Base-by-base conservation (phyloP, 1,140 invertebrate species). In the Papilio helenus region DNA sequence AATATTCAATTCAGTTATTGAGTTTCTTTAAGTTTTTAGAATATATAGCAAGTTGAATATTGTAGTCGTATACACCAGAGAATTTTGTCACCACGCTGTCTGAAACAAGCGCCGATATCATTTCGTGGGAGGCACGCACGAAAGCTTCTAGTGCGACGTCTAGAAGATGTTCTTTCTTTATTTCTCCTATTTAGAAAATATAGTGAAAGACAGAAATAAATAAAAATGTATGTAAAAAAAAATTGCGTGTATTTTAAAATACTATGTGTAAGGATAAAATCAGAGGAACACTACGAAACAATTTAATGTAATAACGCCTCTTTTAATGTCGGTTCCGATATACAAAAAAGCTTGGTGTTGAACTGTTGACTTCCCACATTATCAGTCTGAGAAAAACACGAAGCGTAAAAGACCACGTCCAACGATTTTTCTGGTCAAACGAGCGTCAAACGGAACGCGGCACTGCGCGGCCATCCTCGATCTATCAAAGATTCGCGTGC, bases 361-460 rank as follows among this genome's bases (percentile, higher is more conserved):
- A 14, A 7, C 26, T 68, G 14, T 26, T 2, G 16, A 68, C 61
- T 68, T 68, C 61, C 61, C 61, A 68, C 26, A 68, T 29, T 68
- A 29, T 68, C 58, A 14, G 23, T 61, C 12, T 16, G 61, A 29
- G 61, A 68, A 68, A 26, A 29, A 20, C 16, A 26, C 20, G n/a
- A 74, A 49, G 72, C 42, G 46, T 39, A 74, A 74, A 74, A 44
- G 72, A 49, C 72, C 51, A 58, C 74, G 74, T 76, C 82, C 78
- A 79, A 80, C 85, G 82, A 92, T 91, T 90, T 93, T 92, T 93
- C 89, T 94, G 92, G 90, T 94, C 91, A 91, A 92, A 90, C 88
- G 84, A 83, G 86, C 85, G 79, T 42, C 80, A 83, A 84, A 84
- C 84, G 82, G 84, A 84, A 85, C 76, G 83, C 85, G 82, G 80